Evolutionary conservation across 2,113 vertebrate genomes (phyloP).

Genomic region (Campylomormyrus tamandua): DNA sequence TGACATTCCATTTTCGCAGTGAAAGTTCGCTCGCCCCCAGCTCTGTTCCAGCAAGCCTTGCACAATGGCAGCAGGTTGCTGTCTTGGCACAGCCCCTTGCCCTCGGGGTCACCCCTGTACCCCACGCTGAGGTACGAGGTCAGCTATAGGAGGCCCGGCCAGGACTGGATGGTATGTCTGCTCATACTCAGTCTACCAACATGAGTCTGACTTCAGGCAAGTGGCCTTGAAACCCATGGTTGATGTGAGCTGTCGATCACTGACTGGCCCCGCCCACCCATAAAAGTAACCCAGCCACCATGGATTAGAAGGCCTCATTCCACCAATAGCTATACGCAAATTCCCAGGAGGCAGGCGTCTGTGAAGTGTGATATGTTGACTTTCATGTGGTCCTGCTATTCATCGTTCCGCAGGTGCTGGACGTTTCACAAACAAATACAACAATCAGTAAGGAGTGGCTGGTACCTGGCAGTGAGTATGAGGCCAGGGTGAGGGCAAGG

Average conservation of each 20-base stretch:
- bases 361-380: neutral
- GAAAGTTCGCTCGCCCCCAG: conserved; percentile 37
- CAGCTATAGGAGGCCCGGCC: conserved; percentile 38
- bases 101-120: conserved; percentile 40
- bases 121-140: conserved; percentile 50
- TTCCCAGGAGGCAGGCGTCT: neutral
- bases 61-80: conserved; percentile 27
- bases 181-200: neutral
- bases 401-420: neutral
- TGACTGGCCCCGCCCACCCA: neutral
- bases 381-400: neutral
- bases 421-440: conserved; percentile 24
- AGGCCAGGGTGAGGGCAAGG: conserved; percentile 44
- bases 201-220: neutral
- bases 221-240: neutral
- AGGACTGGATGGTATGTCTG: conserved; percentile 56
- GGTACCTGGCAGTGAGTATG: conserved; percentile 35
- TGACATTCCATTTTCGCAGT: conserved; percentile 34
- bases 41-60: conserved; percentile 20
- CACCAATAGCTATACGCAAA: neutral
- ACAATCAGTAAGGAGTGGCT: conserved; percentile 24
- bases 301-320: neutral
- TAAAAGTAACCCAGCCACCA: neutral
- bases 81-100: conserved; percentile 54
- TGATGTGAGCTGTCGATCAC: neutral